Base-by-base conservation (phyloP, 2,888 invertebrate species). In the Noctua pronuba region DNA sequence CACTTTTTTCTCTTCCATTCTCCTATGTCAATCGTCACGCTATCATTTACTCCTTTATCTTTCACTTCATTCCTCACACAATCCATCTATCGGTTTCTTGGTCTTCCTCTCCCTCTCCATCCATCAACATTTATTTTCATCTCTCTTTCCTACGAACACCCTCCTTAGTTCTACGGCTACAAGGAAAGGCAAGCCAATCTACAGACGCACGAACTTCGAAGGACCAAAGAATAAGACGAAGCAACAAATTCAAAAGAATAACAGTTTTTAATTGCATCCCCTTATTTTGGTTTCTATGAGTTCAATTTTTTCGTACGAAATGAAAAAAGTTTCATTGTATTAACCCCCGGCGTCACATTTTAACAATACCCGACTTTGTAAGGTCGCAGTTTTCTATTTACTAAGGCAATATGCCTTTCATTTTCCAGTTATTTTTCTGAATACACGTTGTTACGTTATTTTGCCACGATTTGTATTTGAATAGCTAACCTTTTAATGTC, bases 301-400 rank as follows among this genome's bases (percentile, higher is more conserved):
- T 85, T 88, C 86, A 82, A 78, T 88, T 88, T 88, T 88, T 89
- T 83, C 67, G 82, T 88, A 79, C 88, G 86, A 93, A 93, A 94
- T 94, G 93, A 94, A 94, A 94, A 94, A 94, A 94, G 93, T 94
- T 94, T 89, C 87, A 86, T 89, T 91, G 89, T 89, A 86, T 86
- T 85, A 78, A 84, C 89, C 88, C 85, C 83, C 24, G 86, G 90
- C 90, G 88, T 89, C 91, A 92, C 91, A 90, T 93, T 94, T 90
- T 79, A 89, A 89, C 91, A 89, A 89, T 87, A 87, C 86, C 76
- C 75, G 86, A 85, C 84, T 90, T 88, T 83, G 82, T 77, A 85
- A 87, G 83, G 84, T 77, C 86, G 67, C 84, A 75, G 81, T 75
- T 76, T 78, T 80, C 73, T 85, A 84, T 88, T 89, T 89, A 77